These are phyloP conservation scores for Conistra vaccinii DNA, from an alignment of 2,888 invertebrate genomes.

Conservation along the genomic window DNA sequence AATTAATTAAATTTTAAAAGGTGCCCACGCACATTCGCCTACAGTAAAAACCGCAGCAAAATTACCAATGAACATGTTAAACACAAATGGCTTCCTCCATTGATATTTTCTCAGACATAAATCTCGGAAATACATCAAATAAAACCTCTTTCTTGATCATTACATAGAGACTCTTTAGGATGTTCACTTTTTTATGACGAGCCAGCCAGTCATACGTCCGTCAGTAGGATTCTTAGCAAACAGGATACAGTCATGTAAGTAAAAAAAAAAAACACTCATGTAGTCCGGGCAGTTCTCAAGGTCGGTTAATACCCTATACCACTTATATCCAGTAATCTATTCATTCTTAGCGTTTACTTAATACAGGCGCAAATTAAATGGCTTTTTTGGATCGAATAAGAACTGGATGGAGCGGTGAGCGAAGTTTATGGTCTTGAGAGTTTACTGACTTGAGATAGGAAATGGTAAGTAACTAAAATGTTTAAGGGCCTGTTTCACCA, in stretches of 20 bases:
- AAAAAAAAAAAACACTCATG: conserved; percentile 53
- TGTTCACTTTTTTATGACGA: conserved; percentile 34
- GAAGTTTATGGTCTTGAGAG: conserved; percentile 44
- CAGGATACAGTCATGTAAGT: conserved; percentile 54
- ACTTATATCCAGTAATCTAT: conserved; percentile 69
- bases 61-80: conserved; percentile 3
- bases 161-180: conserved; percentile 21
- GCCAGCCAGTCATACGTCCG: conserved; percentile 34
- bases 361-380: conserved; percentile 53
- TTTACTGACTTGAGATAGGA: conserved; percentile 34
- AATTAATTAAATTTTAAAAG: background rate
- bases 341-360: conserved; percentile 65
- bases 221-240: conserved; percentile 55
- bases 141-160: conserved; percentile 23
- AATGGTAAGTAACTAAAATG: background rate
- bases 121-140: conserved; percentile 14
- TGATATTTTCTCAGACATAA: background rate
- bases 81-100: conserved; percentile 2
- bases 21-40: background rate
- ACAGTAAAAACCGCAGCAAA: conserved; percentile 3
- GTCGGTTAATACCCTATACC: conserved; percentile 70
- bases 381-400: conserved; percentile 47
- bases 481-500: no score
- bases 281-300: conserved; percentile 63
- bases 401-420: conserved; percentile 11